Evolutionary conservation across 2,888 invertebrate species (phyloP), one percentile per base, ranked within the genome.

Genomic region (Arctia plantaginis): DNA sequence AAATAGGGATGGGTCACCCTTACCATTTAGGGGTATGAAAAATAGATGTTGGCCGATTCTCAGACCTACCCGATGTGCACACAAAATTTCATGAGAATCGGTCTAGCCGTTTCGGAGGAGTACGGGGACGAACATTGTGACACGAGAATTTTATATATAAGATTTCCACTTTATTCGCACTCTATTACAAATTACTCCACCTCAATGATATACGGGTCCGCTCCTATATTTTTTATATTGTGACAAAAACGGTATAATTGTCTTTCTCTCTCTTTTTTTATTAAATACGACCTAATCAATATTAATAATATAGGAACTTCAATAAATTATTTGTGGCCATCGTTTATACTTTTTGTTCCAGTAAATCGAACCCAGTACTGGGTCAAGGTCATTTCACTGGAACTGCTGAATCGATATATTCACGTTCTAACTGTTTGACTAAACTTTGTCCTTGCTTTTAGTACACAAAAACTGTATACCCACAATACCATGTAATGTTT

Each of bases 361-460:
- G 18, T 69, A 59, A 62, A 62, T 62, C 62, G 23, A 62, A 20
- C 41, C 41, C 30, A 71, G 65, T 65, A 10, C 35, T 23, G 39
- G 69, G 73, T 73, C 73, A 73, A 73, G 73, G 73, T 51, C 47
- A n/a, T 33, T 71, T 41, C 51, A 65, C n/a, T 51, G 39, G 69
- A 73, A 73, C 30, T 51, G 69, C 51, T 35, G 59, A 73, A 73
- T 73, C 73, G 69, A 73, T 73, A 69, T 51, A 62, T 33, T 27
- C n/a, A 65, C 71, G 39, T 51, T 66, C 47, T 66, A 27, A 66
- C 23, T 66, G 66, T 55, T 10, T 3, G 64, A 23, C 64, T 3
- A 35, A 65, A 23, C 44, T 20, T 71, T 27, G 66, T 55, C 44
- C 41, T 41, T 41, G 20, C 41, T 70, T 30, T 44, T 44, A 30